These are phyloP conservation scores for Nasonia longicornis DNA, from an alignment of 1,140 invertebrate species.

Conservation along the genomic window DNA sequence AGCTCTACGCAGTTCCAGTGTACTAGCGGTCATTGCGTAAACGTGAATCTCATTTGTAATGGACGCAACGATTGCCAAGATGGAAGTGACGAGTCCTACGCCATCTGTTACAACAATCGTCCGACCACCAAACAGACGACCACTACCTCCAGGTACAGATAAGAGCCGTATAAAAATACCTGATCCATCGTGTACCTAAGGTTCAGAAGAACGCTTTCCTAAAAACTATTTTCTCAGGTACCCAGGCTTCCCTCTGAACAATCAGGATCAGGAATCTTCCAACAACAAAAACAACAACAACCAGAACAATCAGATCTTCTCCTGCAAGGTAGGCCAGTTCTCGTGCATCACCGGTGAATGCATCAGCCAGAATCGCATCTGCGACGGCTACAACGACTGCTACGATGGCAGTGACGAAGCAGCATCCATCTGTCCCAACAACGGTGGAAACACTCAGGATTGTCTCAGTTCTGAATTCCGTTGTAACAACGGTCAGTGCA, in stretches of 20 bases:
- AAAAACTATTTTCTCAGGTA: not conserved
- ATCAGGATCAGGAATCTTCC: not conserved
- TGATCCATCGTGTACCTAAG: too few species aligned
- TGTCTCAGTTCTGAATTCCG: conserved; percentile 53
- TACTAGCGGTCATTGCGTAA: conserved; percentile 60
- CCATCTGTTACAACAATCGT: conserved; percentile 59
- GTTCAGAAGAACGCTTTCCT: too few species aligned
- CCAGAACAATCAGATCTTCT: not conserved
- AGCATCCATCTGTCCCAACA: not conserved
- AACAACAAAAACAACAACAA: not conserved
- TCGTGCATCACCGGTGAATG: conserved; percentile 74
- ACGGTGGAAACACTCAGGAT: not conserved
- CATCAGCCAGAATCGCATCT: conserved; percentile 68
- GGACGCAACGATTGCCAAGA: conserved; percentile 71
- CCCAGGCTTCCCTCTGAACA: not conserved
- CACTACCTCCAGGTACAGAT: not conserved
- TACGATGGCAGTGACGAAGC: conserved; percentile 78
- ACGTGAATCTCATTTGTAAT: conserved; percentile 66
- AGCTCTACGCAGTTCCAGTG: not conserved
- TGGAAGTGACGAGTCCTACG: conserved; percentile 72
- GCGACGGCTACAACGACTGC: conserved; percentile 75
- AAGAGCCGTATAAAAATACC: too few species aligned
- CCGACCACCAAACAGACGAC: not conserved
- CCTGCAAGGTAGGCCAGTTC: conserved; percentile 68
- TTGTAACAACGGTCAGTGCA: conserved; percentile 62